Conservation (phyloP, 2,888 invertebrate genomes). For the Apodemia hepburni region DNA sequence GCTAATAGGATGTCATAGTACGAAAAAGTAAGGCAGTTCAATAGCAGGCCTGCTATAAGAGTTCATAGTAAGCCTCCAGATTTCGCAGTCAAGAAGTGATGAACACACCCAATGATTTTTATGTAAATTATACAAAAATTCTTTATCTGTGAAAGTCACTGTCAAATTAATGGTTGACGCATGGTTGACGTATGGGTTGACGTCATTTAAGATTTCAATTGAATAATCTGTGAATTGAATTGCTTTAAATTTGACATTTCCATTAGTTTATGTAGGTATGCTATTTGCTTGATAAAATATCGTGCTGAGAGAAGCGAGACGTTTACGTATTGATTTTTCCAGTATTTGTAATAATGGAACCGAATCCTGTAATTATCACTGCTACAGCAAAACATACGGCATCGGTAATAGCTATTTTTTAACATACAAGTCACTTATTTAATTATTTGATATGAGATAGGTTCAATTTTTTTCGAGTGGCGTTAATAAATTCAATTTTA, state of each 20-base stretch:
- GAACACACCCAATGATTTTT: too few species aligned
- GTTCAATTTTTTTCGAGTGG: neutral
- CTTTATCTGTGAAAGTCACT: neutral
- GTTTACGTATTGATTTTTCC: slow-evolving; percentile 52
- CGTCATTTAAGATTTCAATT: neutral
- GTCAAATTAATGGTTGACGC: slow-evolving; percentile 3
- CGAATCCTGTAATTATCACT: slow-evolving; percentile 89
- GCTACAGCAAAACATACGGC: slow-evolving; percentile 92
- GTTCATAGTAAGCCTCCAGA: too few species aligned
- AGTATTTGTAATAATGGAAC: slow-evolving; percentile 58
- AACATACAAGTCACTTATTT: neutral
- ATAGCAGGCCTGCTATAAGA: too few species aligned
- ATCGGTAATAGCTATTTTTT: slow-evolving; percentile 79
- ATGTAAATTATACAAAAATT: too few species aligned
- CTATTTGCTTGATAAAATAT: slow-evolving; percentile 18
- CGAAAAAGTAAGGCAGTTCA: too few species aligned
- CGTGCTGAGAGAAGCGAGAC: slow-evolving; percentile 26
- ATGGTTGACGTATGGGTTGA: too few species aligned
- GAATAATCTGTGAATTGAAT: too few species aligned
- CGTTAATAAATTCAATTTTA: slow-evolving; percentile 30
- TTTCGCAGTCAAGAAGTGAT: too few species aligned
- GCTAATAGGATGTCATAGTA: too few species aligned
- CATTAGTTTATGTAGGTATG: neutral
- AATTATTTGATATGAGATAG: neutral
- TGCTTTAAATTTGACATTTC: slow-evolving; percentile 1